Evolutionary conservation across 2,797 vertebrate genomes (phyloP), one percentile per base, ranked within the genome.

Genomic region (Sebastes matsubarae): DNA sequence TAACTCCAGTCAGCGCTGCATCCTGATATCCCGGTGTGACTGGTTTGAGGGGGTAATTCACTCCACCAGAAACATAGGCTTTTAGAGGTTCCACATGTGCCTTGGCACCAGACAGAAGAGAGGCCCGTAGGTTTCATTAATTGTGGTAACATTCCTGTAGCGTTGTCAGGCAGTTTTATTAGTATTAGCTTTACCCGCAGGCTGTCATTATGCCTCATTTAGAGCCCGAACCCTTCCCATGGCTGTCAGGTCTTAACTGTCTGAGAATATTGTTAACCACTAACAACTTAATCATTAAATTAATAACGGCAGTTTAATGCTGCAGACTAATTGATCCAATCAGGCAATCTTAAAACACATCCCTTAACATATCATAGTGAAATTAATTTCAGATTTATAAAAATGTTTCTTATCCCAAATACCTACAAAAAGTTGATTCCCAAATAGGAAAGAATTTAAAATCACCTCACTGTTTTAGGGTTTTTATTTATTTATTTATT

Each of bases 51-150:
- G 92, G 93, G 77, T 88, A 79, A 93, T 93, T 94, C 89, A 82
- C 92, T 91, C 90, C 90, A 89, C 92, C 92, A 94, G 94, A 91
- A 94, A 93, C 91, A 77, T 80, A 83, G 87, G 70, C 90, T 92
- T 96, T 97, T 96, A 97, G 91, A 96, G 94, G 88, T 97, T 97
- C 96, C 96, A 97, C 95, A 96, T 96, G 96, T 93, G 72, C 83
- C 86, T 91, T 94, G 96, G 95, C 93, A 96, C 93, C 93, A 94
- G 96, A 92, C 91, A 85, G 94, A 93, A 92, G 89, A 93, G 93
- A 94, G 92, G 86, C 94, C 86, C 82, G 93, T 94, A 94, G 93
- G 93, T 95, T 96, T 95, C 95, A 93, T 92, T 94, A 94, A 90
- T 91, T 88, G 90, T 89, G 94, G 95, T 90, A 94, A 90, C 83